Evolutionary conservation across 2,888 invertebrate species (phyloP).

Genomic region (Crioceris asparagi): DNA sequence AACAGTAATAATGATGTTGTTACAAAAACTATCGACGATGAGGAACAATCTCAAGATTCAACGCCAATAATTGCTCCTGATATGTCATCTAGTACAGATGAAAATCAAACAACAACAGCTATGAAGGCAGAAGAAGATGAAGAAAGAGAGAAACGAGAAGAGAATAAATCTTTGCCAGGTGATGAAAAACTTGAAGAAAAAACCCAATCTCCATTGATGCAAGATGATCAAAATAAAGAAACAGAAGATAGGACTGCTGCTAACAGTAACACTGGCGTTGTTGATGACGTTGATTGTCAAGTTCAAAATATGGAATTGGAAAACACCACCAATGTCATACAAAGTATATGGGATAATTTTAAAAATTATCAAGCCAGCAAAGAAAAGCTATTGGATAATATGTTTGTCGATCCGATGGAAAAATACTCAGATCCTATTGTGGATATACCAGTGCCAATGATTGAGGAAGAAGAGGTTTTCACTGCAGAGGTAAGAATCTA

Average conservation of each 20-base stretch:
- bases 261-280: too few species aligned
- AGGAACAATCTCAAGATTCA: neutral
- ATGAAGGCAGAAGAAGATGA: neutral
- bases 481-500: constrained; percentile 33
- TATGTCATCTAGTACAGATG: too few species aligned
- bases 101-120: neutral
- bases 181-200: too few species aligned
- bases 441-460: constrained; percentile 10
- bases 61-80: neutral
- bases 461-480: constrained; percentile 10
- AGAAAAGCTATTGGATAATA: constrained; percentile 42
- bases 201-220: neutral
- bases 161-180: too few species aligned
- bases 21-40: neutral
- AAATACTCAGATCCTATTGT: constrained; percentile 6
- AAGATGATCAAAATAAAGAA: neutral
- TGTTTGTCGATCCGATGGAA: constrained; percentile 21
- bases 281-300: too few species aligned
- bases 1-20: neutral
- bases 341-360: constrained; percentile 69
- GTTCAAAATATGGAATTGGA: constrained; percentile 11
- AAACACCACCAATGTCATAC: constrained; percentile 31
- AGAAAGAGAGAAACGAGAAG: too few species aligned
- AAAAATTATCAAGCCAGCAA: constrained; percentile 62
- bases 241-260: neutral